A percentile compares a stretch with the other conserved stretches of the same genome.
phyloP scores from a whole-genome alignment of 2,113 vertebrate genomes.

The Mormoops blainvillei region DNA sequence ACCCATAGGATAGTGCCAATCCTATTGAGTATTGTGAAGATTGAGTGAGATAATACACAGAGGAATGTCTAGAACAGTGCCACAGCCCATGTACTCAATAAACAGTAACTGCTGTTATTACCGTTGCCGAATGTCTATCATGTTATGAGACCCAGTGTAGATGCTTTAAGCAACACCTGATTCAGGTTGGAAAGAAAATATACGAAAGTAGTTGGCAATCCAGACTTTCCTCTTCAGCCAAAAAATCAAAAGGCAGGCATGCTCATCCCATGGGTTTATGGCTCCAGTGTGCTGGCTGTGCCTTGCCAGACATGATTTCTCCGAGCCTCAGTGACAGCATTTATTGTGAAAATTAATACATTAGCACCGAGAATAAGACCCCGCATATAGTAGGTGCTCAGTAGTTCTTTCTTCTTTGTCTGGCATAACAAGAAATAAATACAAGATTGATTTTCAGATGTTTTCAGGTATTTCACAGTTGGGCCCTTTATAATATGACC shows the following conservation, averaged over 20 bases:
- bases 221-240: neutral
- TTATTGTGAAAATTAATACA: neutral
- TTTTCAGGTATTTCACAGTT: constrained; percentile 15
- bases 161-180: neutral
- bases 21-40: neutral
- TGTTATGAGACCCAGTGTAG: neutral
- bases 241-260: neutral
- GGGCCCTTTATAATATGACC: neutral
- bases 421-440: neutral
- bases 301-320: neutral
- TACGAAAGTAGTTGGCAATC: neutral
- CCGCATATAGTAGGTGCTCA: neutral
- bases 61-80: neutral
- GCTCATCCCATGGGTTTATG: neutral
- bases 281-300: neutral
- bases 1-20: neutral
- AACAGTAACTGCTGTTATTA: neutral
- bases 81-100: neutral
- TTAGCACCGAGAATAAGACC: neutral
- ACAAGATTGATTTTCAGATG: neutral
- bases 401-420: constrained; percentile 14
- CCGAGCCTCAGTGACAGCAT: neutral
- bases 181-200: neutral
- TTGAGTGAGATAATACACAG: neutral
- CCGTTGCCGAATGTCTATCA: neutral